phyloP scores from a whole-genome alignment of 2,113 vertebrate genomes.

The Pampusana beccarii region DNA sequence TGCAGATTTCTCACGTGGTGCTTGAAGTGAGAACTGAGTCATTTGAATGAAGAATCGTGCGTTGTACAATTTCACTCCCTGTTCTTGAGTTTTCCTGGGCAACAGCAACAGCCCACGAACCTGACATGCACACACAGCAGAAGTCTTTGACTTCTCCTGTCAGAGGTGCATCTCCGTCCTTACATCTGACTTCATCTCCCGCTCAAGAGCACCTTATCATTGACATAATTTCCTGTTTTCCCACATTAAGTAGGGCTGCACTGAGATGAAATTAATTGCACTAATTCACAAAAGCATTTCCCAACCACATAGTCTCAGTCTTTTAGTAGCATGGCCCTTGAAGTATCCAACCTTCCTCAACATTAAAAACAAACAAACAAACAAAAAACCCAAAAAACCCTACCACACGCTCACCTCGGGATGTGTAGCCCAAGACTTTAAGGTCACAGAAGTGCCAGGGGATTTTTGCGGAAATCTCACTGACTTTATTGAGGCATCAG shows the following conservation, averaged over 20 bases:
- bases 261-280: background rate
- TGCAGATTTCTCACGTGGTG: background rate
- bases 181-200: background rate
- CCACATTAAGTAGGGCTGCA: background rate
- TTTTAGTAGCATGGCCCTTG: background rate
- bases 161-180: background rate
- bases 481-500: background rate
- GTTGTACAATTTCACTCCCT: background rate
- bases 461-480: background rate
- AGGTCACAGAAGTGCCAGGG: rapidly evolving
- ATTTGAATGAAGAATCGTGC: background rate
- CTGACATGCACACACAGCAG: rapidly evolving
- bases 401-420: too few species aligned
- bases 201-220: background rate
- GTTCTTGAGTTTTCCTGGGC: background rate
- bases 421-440: background rate
- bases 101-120: rapidly evolving
- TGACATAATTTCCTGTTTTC: background rate
- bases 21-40: background rate
- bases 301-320: rapidly evolving
- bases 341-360: background rate
- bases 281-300: background rate
- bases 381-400: too few species aligned
- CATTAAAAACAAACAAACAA: background rate
- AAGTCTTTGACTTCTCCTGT: background rate